phyloP scores from a whole-genome alignment of 2,113 vertebrate species.

The Climacteris rufus region DNA sequence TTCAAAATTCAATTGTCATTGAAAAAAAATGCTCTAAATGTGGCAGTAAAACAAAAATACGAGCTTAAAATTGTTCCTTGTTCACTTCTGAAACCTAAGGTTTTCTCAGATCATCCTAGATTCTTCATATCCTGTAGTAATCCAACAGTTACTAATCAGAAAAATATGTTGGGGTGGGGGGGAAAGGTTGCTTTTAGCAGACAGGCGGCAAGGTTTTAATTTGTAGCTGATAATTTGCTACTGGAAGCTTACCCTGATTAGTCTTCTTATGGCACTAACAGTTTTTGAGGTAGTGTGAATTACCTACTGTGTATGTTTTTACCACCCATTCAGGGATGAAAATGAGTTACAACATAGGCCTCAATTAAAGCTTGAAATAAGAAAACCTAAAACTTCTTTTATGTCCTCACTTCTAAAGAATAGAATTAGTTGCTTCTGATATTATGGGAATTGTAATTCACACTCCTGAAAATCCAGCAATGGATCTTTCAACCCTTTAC shows the following conservation, averaged over 20 bases:
- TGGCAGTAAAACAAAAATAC: not conserved
- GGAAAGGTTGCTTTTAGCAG: conserved; percentile 69
- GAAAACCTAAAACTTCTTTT: conserved; percentile 79
- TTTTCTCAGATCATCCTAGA: conserved; percentile 44
- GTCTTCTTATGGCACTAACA: conserved; percentile 90
- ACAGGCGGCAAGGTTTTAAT: conserved; percentile 87
- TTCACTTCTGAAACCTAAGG: conserved; percentile 16
- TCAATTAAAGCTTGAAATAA: conserved; percentile 81
- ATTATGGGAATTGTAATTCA: conserved; percentile 89
- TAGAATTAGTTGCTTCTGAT: conserved; percentile 87
- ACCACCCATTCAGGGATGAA: conserved; percentile 86
- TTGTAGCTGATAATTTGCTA: conserved; percentile 97
- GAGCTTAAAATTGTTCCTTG: not conserved
- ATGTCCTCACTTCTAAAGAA: conserved; percentile 81
- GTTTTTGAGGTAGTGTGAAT: conserved; percentile 96
- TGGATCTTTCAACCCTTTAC: conserved; percentile 79
- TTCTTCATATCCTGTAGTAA: conserved; percentile 40
- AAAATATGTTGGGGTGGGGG: conserved; percentile 18
- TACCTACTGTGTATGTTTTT: conserved; percentile 96
- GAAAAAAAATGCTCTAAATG: not conserved
- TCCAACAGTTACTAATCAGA: conserved; percentile 76
- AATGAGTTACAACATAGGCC: conserved; percentile 81
- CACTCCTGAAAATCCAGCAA: conserved; percentile 79
- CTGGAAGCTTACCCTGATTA: conserved; percentile 89
- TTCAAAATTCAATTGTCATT: not conserved